Percentiles rank a stretch among this genome's conserved stretches.
Evolutionary conservation across 2,888 invertebrate species (phyloP).

Genomic region (Athalia circularis): DNA sequence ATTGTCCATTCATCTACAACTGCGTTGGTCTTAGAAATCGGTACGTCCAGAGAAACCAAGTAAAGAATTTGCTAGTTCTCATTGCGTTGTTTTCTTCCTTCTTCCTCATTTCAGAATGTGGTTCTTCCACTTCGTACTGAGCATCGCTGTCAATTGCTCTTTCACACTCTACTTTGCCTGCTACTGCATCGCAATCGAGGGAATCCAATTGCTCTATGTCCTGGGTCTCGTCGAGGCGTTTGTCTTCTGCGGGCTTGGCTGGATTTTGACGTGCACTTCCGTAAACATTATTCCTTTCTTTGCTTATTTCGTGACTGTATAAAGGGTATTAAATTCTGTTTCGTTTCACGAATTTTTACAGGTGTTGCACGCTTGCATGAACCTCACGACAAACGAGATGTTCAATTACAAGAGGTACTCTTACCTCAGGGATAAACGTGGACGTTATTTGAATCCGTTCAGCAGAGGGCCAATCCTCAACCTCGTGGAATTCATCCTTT

Average conservation of each 20-base stretch:
- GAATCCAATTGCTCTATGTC: conserved; percentile 90
- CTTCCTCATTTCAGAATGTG: conserved; percentile 81
- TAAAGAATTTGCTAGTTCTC: neutral
- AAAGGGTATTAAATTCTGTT: neutral
- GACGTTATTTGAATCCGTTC: conserved; percentile 93
- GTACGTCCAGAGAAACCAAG: conserved; percentile 65
- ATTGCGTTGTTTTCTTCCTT: neutral
- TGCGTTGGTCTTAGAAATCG: conserved; percentile 93
- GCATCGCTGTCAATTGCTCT: conserved; percentile 91
- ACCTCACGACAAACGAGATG: conserved; percentile 96
- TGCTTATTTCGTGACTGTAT: neutral
- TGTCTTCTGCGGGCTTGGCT: conserved; percentile 89
- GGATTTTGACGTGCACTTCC: conserved; percentile 91
- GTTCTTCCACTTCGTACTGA: conserved; percentile 93
- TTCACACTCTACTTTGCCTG: conserved; percentile 92
- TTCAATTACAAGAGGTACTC: conserved; percentile 95
- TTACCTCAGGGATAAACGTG: conserved; percentile 91
- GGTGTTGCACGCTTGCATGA: conserved; percentile 94
- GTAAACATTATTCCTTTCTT: conserved; percentile 76
- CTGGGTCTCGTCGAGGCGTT: conserved; percentile 88
- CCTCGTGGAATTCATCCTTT: conserved; percentile 92
- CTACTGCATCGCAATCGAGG: conserved; percentile 89
- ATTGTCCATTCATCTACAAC: conserved; percentile 96
- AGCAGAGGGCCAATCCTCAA: conserved; percentile 92
- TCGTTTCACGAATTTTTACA: conserved; percentile 72